Base-by-base conservation (phyloP, 1,140 invertebrate genomes). In the Frieseomelitta varia region DNA sequence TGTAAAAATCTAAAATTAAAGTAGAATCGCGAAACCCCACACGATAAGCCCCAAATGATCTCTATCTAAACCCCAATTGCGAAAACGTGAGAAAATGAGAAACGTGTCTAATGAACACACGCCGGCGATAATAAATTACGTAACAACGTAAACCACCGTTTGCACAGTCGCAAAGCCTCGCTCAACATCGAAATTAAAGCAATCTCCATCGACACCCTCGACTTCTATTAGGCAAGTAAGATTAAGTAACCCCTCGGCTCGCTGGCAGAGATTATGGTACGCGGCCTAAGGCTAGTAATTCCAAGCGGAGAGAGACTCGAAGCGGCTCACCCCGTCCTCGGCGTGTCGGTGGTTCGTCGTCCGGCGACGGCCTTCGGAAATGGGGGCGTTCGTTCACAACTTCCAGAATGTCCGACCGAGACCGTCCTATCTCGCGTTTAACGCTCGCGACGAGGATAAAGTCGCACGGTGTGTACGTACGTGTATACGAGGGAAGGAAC, bases 261-360 rank as follows among this genome's bases (percentile, higher is more conserved):
- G 58, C 21, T 27, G 8, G 58, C 19, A 39, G 19, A 76, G 71
- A 63, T 86, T 87, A 79, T 84, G 87, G 85, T 47, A 90, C 78
- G 85, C 87, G 71, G 75, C 87, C 82, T 88, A 88, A 89, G 87
- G 87, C 81, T 72, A 77, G 69, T 75, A 86, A 87, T 82, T 73
- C 69, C 81, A 81, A 81, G 24, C 58, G 39, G 8, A 47, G 72
- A 74, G 72, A 56, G 72, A n/a, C 53, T 53, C 87, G 89, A 90
- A 92, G 92, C 90, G 91, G 91, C 91, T 94, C 91, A 94, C 93
- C 94, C 94, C 92, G 92, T 94, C 93, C 93, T 94, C 91, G 89
- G 79, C 11, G 73, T 84, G 81, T 72, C 91, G 93, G 92, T 92
- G 92, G 94, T 94, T 94, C 94, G 93, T 93, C 92, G 93, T 91